These are phyloP conservation scores for Drosophila nebulosa DNA, from an alignment of 1,140 invertebrate species.

Conservation along the genomic window DNA sequence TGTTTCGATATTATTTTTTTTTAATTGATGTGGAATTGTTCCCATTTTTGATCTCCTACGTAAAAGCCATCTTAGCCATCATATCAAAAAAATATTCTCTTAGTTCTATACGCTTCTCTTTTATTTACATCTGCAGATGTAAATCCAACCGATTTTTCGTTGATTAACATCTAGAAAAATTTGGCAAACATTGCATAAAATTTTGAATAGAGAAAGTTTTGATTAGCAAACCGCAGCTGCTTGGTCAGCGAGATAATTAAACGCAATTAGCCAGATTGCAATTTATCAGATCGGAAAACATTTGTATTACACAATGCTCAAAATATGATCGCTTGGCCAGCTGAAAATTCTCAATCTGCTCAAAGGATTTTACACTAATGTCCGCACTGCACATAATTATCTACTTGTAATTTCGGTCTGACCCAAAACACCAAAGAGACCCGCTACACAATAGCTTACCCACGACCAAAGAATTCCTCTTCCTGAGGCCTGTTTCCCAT, in stretches of 20 bases:
- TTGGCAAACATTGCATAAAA: background rate
- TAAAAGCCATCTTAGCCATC: no score
- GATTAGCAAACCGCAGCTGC: background rate
- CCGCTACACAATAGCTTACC: background rate
- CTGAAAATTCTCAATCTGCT: background rate
- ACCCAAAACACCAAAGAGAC: slow-evolving; percentile 1
- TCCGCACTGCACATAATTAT: background rate
- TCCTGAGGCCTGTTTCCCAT: background rate
- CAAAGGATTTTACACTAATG: background rate
- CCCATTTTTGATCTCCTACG: no score
- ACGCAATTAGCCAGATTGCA: background rate
- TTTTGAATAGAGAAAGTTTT: background rate
- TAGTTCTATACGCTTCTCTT: no score
- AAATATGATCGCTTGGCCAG: background rate
- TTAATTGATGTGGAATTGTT: no score
- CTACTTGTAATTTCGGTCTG: background rate
- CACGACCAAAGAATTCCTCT: slow-evolving; percentile 19
- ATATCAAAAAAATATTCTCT: no score
- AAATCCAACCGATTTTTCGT: no score
- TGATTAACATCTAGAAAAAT: no score
- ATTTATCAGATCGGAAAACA: background rate
- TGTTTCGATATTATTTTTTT: no score
- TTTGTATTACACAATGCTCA: background rate
- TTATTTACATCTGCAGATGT: no score
- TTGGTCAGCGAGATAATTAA: background rate